Conservation (phyloP, 2,113 vertebrate species). For the Raja brachyura region DNA sequence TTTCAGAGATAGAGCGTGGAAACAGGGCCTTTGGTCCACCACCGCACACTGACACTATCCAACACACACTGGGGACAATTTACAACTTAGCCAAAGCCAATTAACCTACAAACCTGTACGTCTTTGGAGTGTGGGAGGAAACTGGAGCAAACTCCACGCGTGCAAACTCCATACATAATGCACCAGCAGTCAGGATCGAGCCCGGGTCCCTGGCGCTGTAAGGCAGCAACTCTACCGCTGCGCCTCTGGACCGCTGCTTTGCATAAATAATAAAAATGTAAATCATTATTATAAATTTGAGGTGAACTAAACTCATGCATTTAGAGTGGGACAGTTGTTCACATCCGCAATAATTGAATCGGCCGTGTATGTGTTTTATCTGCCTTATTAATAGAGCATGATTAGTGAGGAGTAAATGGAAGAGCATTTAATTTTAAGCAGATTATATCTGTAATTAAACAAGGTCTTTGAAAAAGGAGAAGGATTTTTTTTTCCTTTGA, state of each 20-base stretch:
- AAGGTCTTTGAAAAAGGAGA: slow-evolving; percentile 23
- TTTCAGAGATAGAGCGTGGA: no score
- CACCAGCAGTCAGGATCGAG: no score
- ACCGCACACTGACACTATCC: no score
- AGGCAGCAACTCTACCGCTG: no score
- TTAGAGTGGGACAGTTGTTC: neutral
- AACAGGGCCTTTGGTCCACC: no score
- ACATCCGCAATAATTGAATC: neutral
- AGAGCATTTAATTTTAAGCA: slow-evolving; percentile 16
- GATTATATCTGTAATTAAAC: slow-evolving; percentile 23
- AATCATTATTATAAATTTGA: neutral
- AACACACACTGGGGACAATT: no score
- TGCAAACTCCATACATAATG: no score
- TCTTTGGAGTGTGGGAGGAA: no score
- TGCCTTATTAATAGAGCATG: neutral
- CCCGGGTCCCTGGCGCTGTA: no score
- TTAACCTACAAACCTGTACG: no score
- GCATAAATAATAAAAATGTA: neutral
- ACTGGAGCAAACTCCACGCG: no score
- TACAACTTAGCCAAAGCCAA: no score
- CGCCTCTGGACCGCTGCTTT: neutral
- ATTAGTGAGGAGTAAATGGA: slow-evolving; percentile 25
- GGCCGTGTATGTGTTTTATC: neutral
- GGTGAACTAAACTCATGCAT: neutral
- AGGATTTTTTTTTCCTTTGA: neutral